Base-by-base conservation (phyloP, 2,888 invertebrate species). In the Drosophila anomelani region DNA sequence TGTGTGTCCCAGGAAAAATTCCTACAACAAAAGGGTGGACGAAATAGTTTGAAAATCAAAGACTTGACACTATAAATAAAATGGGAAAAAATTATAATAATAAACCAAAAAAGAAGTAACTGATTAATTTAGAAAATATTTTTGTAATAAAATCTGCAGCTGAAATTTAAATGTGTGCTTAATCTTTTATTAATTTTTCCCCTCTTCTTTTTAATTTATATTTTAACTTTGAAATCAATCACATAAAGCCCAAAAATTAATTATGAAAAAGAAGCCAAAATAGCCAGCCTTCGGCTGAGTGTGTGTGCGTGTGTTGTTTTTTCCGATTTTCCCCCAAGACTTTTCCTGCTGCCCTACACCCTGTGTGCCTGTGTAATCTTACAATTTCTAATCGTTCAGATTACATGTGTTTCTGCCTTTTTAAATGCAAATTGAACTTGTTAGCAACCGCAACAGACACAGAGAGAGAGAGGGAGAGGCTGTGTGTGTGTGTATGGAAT, bases 351-450 rank as follows among this genome's bases (percentile, higher is more conserved):
- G 7, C 34, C 23, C 56, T 20, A 26, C 51, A 9, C 36, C 51
- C 15, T 55, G 54, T 49, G 9, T 56, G 55, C 39, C 26, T 41
- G 71, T 55, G 71, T 71, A 71, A 56, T 71, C 83, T 80, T 73
- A 88, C 88, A 85, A 77, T 88, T 88, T 86, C 88, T 88, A 88
- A 88, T 84, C 88, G 88, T 80, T 77, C 75, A 83, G 86, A 84
- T 84, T 88, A 84, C 84, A 88, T 88, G 81, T 84, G 84, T 84
- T 83, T 80, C 76, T 79, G 62, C 75, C 83, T 83, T 84, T 83
- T 84, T 83, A 88, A 84, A 84, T 84, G 84, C 84, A 84, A 88
- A 84, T 84, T 88, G 86, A 88, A 84, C 88, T 86, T 84, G 84
- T 85, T 83, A 79, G 84, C 80, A 82, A 75, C 73, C 75, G 74